Base-by-base conservation (phyloP, 2,888 invertebrate species). In the Acholoe squamosa region DNA sequence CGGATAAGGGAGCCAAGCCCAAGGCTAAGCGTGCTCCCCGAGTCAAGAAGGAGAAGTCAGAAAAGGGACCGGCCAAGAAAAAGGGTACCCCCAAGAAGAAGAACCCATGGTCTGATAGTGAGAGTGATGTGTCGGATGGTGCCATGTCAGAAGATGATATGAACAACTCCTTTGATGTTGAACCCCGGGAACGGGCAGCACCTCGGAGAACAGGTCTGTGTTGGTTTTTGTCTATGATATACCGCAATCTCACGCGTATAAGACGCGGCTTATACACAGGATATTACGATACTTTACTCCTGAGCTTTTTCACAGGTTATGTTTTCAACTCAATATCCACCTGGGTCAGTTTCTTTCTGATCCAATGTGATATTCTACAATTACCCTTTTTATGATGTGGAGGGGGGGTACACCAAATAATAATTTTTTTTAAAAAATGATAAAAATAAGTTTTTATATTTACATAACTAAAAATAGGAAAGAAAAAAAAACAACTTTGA, bases 51-150 rank as follows among this genome's bases (percentile, higher is more conserved):
- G 91, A 61, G 90, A 91, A 71, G 76, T 76, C 22, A 28, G 80
- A 91, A 90, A 56, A 84, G 28, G 89, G 89, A 19, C 16, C 88
- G 28, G 84, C 84, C 31, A 94, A 93, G 89, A 95, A 95, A 92
- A 94, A 93, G 28, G 89, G 91, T 25, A 51, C 88, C 34, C 88
- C 84, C 31, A 94, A 93, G 90, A 95, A 95, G 92, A 94, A 93
- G 54, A 95, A 95, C 91, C 94, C 95, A 0, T 96, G 95, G 95
- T 94, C 94, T 7, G 94, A 94, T 25, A 92, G 93, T 3, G 94
- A 94, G 10, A 84, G 91, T 86, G 92, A 90, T 10, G 89, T 91
- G 28, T 84, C 91, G 84, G 77, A 92, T 61, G 91, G 92, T 14
- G 92, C 93, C 56, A 92, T 67, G 61, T 89, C 89, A 7, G 86